Base-by-base conservation (phyloP, 2,888 invertebrate species). In the Melieria omissa region DNA sequence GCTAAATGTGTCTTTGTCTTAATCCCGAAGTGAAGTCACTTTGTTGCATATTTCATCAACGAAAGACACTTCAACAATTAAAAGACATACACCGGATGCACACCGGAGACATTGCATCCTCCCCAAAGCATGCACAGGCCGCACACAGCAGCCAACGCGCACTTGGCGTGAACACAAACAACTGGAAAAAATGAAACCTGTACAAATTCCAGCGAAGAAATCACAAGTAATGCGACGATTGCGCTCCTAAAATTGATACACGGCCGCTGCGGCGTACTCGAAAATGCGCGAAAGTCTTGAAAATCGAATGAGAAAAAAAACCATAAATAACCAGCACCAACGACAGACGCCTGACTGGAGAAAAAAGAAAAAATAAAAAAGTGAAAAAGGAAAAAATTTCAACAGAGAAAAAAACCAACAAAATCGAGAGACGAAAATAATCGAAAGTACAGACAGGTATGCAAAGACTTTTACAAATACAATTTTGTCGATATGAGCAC, bases 131-230 rank as follows among this genome's bases (percentile, higher is more conserved):
- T 29, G 29, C 29, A 29, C 29, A 29, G 2, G 2, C 29, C 29
- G 29, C 29, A 1, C 29, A 29, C 29, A 29, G 29, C 29, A 29
- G 29, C 29, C 29, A 29, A 3, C 29, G 29, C 29, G 29, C 29
- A 29, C 2, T 29, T 29, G 29, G 29, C 29, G 29, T 29, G 29
- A 29, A 29, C 29, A 2, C 29, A 29, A 65, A 65, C 57, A 54
- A 65, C 52, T 44, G 64, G 41, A 65, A 63, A 29, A 64, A 61
- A 12, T 29, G 45, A 72, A 68, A 69, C 72, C 52, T 29, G 54
- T 68, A 72, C 61, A 75, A 73, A 77, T 77, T 77, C 77, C 77
- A 75, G 72, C 67, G 76, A 74, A 77, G 78, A 78, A 78, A 78
- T 78, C 76, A 75, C 75, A 78, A 77, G 76, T 76, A 61, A 61